Base-by-base conservation (phyloP, 2,888 invertebrate species). In the Punctoribates punctum region DNA sequence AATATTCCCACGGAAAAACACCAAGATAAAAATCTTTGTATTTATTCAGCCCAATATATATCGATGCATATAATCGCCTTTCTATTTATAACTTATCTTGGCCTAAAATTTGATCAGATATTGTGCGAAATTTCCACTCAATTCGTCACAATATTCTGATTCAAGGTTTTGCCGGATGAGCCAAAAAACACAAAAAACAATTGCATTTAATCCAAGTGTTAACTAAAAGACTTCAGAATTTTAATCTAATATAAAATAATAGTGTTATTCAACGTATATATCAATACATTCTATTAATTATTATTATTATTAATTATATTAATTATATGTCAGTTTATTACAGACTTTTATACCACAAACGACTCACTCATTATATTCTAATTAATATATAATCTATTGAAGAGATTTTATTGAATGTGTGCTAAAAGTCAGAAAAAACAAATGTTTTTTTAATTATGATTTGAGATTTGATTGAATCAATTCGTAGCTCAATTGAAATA, bases 1-100 rank as follows among this genome's bases (percentile, higher is more conserved):
- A 57, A 60, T 27, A 27, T 60, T 17, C 60, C 27, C 15, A 60
- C 23, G 23, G 11, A 57, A 42, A 42, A 42, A 42, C 42, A 42
- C 42, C 42, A 42, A 42, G 42, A 42, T 54, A 54, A 54, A 54
- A 54, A 42, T 42, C 11, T 11, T 42, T 42, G 42, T 42, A 42
- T 42, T 42, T 42, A 42, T 42, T 67, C 42, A 11, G 67, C 67
- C 67, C 67, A 67, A 42, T 42, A 67, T 67, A 42, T 67, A 67
- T 65, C 67, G 67, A 67, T 67, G 67, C 67, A 67, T 67, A 27
- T 67, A 67, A 67, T 67, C 67, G 67, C 67, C 67, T 67, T 67
- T 67, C 17, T 8, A 20, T 65, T 42, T 15, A 67, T 67, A 65
- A 5, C 15, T 34, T 25, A 23, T 34, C 4, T n/a, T n/a, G 25